These are phyloP conservation scores for human (Homo sapiens) DNA, from an alignment of 2,113 vertebrate genomes.

Conservation along the genomic window DNA sequence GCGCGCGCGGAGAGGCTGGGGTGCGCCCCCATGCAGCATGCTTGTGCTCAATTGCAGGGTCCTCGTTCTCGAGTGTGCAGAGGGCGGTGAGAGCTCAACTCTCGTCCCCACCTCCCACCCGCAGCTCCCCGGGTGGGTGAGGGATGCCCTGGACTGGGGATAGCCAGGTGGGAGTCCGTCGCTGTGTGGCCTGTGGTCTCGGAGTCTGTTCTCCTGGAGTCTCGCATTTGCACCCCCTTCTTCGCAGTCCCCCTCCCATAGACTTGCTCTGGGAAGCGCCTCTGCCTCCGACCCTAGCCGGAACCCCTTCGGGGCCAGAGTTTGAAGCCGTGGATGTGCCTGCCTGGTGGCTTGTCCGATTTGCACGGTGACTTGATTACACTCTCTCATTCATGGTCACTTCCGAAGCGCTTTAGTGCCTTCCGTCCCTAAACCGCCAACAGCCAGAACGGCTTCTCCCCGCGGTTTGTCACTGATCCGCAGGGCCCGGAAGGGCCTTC, in stretches of 20 bases:
- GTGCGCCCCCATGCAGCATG: slow-evolving; percentile 54
- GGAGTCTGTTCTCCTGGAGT: neutral
- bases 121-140: slow-evolving; percentile 23
- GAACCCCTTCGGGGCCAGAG: slow-evolving; percentile 64
- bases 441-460: slow-evolving; percentile 60
- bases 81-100: slow-evolving; percentile 48
- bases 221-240: neutral
- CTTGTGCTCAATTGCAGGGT: slow-evolving; percentile 52
- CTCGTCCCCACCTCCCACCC: neutral
- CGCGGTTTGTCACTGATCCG: slow-evolving; percentile 72
- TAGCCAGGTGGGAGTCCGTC: slow-evolving; percentile 46
- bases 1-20: slow-evolving; percentile 51
- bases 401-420: slow-evolving; percentile 87
- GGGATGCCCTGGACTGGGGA: slow-evolving; percentile 30
- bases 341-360: slow-evolving; percentile 85
- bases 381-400: slow-evolving; percentile 87
- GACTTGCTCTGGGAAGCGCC: slow-evolving; percentile 42
- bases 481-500: slow-evolving; percentile 71
- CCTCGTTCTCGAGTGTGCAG: slow-evolving; percentile 43
- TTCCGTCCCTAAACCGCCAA: slow-evolving; percentile 82
- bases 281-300: neutral
- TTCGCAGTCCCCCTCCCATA: neutral
- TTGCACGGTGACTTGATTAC: slow-evolving; percentile 88
- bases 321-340: slow-evolving; percentile 79
- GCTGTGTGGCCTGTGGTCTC: neutral